Percentiles rank a stretch among this genome's conserved stretches.
These are phyloP conservation scores for Tangara arthus DNA, from an alignment of 2,797 vertebrate species.

Conservation along the genomic window DNA sequence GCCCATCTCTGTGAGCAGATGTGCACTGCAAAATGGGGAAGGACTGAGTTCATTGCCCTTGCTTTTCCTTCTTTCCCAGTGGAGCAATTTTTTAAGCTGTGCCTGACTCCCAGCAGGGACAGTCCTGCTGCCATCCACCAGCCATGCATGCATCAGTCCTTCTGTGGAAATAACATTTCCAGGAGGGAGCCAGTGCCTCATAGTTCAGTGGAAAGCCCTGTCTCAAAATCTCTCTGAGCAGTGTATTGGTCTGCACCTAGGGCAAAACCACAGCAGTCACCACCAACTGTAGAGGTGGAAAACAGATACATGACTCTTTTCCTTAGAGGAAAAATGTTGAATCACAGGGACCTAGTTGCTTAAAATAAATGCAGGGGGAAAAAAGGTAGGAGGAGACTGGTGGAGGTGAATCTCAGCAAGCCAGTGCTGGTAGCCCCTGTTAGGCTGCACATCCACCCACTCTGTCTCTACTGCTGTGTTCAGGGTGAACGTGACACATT, in stretches of 20 bases:
- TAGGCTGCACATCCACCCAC: background rate
- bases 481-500: background rate
- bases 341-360: background rate
- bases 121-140: background rate
- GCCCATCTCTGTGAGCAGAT: fast-evolving
- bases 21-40: background rate
- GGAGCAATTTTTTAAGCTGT: background rate
- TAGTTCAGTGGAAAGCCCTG: background rate
- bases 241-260: background rate
- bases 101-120: background rate
- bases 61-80: background rate
- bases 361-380: background rate
- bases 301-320: background rate
- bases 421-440: background rate
- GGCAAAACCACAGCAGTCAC: background rate
- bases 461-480: background rate
- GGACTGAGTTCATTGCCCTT: background rate
- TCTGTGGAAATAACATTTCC: background rate
- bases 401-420: background rate
- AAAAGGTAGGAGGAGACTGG: background rate
- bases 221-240: background rate
- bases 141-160: background rate
- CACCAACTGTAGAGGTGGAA: background rate
- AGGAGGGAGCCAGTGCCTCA: background rate
- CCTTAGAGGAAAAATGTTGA: background rate